Evolutionary conservation across 2,113 vertebrate species (phyloP).

Genomic region (Phaethornis superciliosus): DNA sequence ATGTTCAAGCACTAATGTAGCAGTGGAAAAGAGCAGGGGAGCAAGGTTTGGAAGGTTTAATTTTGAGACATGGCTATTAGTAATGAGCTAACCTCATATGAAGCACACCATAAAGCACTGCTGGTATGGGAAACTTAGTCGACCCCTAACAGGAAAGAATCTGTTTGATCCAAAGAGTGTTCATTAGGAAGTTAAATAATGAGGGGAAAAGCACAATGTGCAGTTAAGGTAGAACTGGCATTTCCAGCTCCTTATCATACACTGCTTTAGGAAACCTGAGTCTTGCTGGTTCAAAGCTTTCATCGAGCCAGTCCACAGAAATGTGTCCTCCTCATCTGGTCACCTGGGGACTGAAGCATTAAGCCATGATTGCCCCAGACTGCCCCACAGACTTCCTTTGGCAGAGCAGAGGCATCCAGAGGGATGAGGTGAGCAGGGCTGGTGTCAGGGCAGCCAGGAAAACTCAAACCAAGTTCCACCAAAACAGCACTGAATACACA

Average conservation of each 20-base stretch:
- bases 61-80: background rate
- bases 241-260: background rate
- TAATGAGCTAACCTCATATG: background rate
- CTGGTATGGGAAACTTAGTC: background rate
- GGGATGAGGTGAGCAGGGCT: background rate
- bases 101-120: conserved; percentile 7
- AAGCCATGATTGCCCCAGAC: background rate
- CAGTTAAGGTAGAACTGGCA: conserved; percentile 1
- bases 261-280: background rate
- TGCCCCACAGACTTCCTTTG: background rate
- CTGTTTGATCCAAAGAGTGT: background rate
- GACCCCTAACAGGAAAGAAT: background rate
- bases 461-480: background rate
- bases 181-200: conserved; percentile 35
- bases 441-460: background rate
- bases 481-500: accelerated
- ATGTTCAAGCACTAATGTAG: background rate
- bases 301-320: background rate
- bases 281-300: background rate
- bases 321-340: background rate
- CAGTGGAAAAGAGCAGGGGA: background rate
- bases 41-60: background rate
- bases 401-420: background rate
- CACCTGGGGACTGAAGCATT: background rate
- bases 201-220: background rate